These are phyloP conservation scores for Ectropis crepuscularia DNA, from an alignment of 2,888 invertebrate genomes.

Conservation along the genomic window DNA sequence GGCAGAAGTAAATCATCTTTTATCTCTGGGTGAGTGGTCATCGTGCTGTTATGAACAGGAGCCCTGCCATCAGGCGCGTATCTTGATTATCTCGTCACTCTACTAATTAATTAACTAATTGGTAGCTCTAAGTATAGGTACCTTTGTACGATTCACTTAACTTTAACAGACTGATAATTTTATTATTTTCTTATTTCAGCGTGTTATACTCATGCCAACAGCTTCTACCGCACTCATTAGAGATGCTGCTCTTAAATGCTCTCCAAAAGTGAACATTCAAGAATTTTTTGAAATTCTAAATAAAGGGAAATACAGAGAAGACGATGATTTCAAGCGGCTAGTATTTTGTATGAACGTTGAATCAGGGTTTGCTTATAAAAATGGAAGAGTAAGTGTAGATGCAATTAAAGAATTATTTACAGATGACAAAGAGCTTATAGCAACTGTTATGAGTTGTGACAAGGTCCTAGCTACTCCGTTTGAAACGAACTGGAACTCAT, in stretches of 20 bases:
- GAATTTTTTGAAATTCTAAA: conserved; percentile 45
- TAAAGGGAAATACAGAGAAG: conserved; percentile 52
- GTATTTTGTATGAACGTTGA: conserved; percentile 61
- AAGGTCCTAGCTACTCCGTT: conserved; percentile 48
- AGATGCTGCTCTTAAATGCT: not conserved
- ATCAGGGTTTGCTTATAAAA: conserved; percentile 47
- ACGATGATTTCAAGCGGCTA: conserved; percentile 61
- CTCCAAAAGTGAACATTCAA: conserved; percentile 1
- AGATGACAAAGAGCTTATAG: conserved; percentile 46
- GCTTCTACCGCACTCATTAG: not conserved
- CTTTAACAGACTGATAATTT: not conserved
- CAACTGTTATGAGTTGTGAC: conserved; percentile 56
- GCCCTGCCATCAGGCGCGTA: too few species aligned
- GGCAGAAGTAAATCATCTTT: too few species aligned
- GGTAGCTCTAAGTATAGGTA: too few species aligned
- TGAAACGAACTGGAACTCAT: conserved; percentile 52
- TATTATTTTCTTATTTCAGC: not conserved
- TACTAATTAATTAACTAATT: too few species aligned
- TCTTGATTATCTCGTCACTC: too few species aligned
- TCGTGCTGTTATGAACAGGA: too few species aligned
- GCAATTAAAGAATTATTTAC: conserved; percentile 53
- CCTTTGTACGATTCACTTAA: too few species aligned
- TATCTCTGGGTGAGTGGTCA: too few species aligned
- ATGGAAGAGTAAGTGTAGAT: conserved; percentile 59
- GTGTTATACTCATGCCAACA: not conserved